Percentiles rank a stretch among this genome's conserved stretches.
phyloP scores from a whole-genome alignment of 2,888 invertebrate species.

The Pemphredon lugubris region DNA sequence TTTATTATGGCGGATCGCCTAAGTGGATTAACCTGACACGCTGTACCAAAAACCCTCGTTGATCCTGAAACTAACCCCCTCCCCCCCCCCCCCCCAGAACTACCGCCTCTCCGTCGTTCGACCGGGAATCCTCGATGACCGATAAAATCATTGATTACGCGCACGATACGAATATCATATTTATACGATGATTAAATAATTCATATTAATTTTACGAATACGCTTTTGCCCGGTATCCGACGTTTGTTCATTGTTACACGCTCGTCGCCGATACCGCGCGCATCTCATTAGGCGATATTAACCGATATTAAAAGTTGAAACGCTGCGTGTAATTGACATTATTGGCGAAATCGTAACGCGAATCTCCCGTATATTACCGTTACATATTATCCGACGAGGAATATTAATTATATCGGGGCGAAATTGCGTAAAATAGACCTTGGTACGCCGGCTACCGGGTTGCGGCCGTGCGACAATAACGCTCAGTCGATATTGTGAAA shows the following conservation, averaged over 20 bases:
- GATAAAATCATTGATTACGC: slow-evolving; percentile 12
- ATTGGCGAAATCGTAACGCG: too few relatives aligned
- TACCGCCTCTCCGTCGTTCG: too few relatives aligned
- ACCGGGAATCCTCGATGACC: too few relatives aligned
- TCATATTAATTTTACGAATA: neutral
- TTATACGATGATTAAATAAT: slow-evolving; percentile 1
- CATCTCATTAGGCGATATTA: neutral
- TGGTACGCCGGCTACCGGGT: too few relatives aligned
- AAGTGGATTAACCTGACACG: neutral
- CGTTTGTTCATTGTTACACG: neutral
- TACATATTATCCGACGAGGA: too few relatives aligned
- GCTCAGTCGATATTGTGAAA: slow-evolving; percentile 35
- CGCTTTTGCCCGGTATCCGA: neutral
- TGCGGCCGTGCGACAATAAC: slow-evolving; percentile 48
- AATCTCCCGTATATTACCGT: too few relatives aligned
- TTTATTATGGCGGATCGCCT: neutral
- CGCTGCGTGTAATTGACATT: too few relatives aligned
- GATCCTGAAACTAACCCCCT: too few relatives aligned
- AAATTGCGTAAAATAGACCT: neutral
- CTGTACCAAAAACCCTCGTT: too few relatives aligned
- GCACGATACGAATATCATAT: slow-evolving; percentile 14
- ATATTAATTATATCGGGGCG: neutral
- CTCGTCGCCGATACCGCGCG: neutral
- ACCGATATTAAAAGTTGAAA: neutral
- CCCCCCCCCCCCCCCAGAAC: too few relatives aligned